phyloP scores from a whole-genome alignment of 92 coral and sea anemone genomes.

The Bergia puertoricense region DNA sequence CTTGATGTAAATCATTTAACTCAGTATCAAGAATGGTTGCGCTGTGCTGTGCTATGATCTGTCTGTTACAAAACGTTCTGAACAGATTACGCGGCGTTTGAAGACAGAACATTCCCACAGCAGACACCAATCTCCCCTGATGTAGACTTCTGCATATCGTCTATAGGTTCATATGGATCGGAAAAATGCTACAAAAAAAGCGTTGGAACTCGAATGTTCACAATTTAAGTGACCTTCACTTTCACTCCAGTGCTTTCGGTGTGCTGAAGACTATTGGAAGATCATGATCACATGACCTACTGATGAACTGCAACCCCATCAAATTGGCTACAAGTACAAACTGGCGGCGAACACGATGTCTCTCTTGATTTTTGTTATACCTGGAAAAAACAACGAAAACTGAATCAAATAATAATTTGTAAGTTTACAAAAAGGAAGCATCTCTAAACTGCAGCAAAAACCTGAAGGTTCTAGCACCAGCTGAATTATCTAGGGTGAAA shows the following conservation, averaged over 20 bases:
- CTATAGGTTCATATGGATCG: not conserved
- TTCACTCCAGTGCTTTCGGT: not conserved
- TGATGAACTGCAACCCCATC: not conserved
- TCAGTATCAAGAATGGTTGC: not conserved
- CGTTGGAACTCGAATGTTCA: not conserved
- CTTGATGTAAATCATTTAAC: too few relatives aligned
- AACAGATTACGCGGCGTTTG: not conserved
- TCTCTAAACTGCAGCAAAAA: too few relatives aligned
- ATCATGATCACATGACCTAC: not conserved
- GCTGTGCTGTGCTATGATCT: not conserved
- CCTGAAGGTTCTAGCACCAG: too few relatives aligned
- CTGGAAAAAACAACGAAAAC: slow-evolving; percentile 46
- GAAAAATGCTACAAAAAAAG: not conserved
- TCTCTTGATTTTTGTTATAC: slow-evolving; percentile 93
- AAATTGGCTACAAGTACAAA: slow-evolving; percentile 70
- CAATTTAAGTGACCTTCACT: not conserved
- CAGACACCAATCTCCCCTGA: not conserved
- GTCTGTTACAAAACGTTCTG: not conserved
- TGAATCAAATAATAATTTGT: not conserved
- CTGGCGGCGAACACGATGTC: slow-evolving; percentile 97
- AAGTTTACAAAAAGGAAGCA: not conserved
- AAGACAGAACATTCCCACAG: not conserved
- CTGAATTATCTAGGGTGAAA: too few relatives aligned
- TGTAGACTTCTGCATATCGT: not conserved
- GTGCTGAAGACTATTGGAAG: not conserved